Conservation (phyloP, 2,888 invertebrate species). For the Stenoptilia bipunctidactyla region DNA sequence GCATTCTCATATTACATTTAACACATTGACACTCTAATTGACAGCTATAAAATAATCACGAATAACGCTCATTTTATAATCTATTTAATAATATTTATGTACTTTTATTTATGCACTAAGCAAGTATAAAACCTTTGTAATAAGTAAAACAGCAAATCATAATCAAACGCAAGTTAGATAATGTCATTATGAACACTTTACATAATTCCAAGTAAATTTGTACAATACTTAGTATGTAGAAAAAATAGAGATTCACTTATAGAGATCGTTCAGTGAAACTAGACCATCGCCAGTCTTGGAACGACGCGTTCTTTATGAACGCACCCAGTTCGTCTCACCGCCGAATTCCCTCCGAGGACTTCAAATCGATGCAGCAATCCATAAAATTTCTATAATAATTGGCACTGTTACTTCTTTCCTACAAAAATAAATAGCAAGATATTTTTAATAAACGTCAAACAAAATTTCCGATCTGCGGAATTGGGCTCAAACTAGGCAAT, state of each 20-base stretch:
- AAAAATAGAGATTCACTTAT: slow-evolving; percentile 70
- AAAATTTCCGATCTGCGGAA: too few species aligned
- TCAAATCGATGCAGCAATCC: too few species aligned
- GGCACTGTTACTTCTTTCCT: neutral
- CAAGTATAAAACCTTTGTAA: slow-evolving; percentile 14
- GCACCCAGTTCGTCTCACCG: too few species aligned
- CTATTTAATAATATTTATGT: slow-evolving; percentile 5
- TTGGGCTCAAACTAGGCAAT: slow-evolving; percentile 37
- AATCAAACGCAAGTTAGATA: slow-evolving; percentile 31
- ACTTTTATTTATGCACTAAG: slow-evolving; percentile 1
- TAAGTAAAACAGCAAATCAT: slow-evolving; percentile 21
- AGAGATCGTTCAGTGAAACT: slow-evolving; percentile 68
- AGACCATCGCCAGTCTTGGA: slow-evolving; percentile 46
- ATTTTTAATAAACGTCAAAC: too few species aligned
- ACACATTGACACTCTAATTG: slow-evolving; percentile 63
- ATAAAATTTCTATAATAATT: neutral
- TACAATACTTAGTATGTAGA: slow-evolving; percentile 69
- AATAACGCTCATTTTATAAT: slow-evolving; percentile 6
- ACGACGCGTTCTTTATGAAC: too few species aligned
- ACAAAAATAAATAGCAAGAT: too few species aligned
- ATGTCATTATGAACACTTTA: slow-evolving; percentile 53
- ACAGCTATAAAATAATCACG: slow-evolving; percentile 25
- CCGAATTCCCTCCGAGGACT: too few species aligned
- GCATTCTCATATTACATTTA: slow-evolving; percentile 12
- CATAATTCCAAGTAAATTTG: slow-evolving; percentile 55